Conservation (phyloP, 2,888 invertebrate species). For the Chesias legatella region DNA sequence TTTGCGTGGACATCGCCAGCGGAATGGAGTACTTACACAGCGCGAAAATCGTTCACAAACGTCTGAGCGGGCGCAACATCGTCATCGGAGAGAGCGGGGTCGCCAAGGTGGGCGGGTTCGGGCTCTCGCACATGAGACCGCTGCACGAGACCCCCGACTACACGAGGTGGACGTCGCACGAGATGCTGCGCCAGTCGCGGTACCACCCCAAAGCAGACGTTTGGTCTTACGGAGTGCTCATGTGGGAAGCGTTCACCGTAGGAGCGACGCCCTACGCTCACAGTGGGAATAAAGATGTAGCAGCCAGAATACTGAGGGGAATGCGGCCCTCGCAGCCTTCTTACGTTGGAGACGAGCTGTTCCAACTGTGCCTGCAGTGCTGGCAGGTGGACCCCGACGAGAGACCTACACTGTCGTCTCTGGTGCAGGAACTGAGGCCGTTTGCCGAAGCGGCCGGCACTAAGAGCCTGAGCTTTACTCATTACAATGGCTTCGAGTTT, state of each 20-base stretch:
- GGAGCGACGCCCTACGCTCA: constrained; percentile 89
- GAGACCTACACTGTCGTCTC: constrained; percentile 85
- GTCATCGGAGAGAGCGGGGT: constrained; percentile 82
- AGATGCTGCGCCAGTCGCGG: constrained; percentile 85
- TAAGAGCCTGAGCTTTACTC: constrained; percentile 65
- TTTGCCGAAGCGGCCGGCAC: constrained; percentile 56
- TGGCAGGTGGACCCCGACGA: constrained; percentile 92
- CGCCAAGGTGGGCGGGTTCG: constrained; percentile 88
- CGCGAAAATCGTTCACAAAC: constrained; percentile 86
- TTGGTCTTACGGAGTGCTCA: constrained; percentile 90
- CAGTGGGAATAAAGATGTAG: constrained; percentile 83
- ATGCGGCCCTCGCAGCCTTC: constrained; percentile 86
- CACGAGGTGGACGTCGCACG: constrained; percentile 89
- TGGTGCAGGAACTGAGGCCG: constrained; percentile 70
- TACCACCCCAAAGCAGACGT: constrained; percentile 87
- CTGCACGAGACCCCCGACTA: constrained; percentile 85
- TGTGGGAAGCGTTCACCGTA: constrained; percentile 91
- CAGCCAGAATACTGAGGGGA: constrained; percentile 84
- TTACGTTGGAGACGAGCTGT: constrained; percentile 88
- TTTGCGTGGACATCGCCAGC: constrained; percentile 83
- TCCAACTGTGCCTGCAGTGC: constrained; percentile 90
- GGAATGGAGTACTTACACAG: constrained; percentile 86
- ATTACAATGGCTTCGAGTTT: constrained; percentile 68
- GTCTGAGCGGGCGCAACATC: constrained; percentile 86
- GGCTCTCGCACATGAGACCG: constrained; percentile 83